These are phyloP conservation scores for Mechanitis messenoides DNA, from an alignment of 2,888 invertebrate species.

Conservation along the genomic window DNA sequence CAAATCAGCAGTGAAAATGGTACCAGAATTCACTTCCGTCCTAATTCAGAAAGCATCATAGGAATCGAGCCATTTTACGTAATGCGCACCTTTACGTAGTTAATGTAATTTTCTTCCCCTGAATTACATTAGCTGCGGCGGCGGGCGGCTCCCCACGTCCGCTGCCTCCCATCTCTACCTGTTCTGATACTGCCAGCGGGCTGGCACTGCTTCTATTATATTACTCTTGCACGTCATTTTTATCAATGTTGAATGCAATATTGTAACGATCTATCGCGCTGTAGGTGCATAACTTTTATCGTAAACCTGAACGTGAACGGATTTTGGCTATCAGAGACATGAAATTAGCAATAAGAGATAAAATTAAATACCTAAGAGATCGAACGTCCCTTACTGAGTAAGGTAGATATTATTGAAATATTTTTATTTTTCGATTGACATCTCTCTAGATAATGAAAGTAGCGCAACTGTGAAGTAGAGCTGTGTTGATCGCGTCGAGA, in stretches of 20 bases:
- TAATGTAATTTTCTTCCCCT: constrained; percentile 71
- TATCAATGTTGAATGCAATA: constrained; percentile 26
- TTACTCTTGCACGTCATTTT: constrained; percentile 56
- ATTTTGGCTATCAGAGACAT: constrained; percentile 63
- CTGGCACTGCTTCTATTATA: constrained; percentile 69
- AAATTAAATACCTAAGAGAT: constrained; percentile 71
- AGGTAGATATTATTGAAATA: constrained; percentile 71
- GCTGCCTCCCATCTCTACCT: constrained; percentile 26
- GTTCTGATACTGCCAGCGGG: constrained; percentile 55
- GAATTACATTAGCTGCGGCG: constrained; percentile 59
- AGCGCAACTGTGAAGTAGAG: constrained; percentile 35
- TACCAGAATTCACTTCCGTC: constrained; percentile 77
- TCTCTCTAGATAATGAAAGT: constrained; percentile 56
- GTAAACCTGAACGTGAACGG: constrained; percentile 49
- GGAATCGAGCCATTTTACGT: constrained; percentile 77
- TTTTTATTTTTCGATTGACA: constrained; percentile 69
- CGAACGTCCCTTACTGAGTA: constrained; percentile 77
- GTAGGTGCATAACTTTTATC: constrained; percentile 41
- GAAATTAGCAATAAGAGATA: constrained; percentile 73
- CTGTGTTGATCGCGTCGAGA: constrained; percentile 17
- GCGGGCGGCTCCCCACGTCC: constrained; percentile 37
- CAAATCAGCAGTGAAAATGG: constrained; percentile 74
- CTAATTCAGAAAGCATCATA: constrained; percentile 76
- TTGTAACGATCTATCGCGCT: constrained; percentile 42
- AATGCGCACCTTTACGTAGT: constrained; percentile 70